Base-by-base conservation (phyloP, 2,797 vertebrate genomes). In the Enteromius unitaeniatus region DNA sequence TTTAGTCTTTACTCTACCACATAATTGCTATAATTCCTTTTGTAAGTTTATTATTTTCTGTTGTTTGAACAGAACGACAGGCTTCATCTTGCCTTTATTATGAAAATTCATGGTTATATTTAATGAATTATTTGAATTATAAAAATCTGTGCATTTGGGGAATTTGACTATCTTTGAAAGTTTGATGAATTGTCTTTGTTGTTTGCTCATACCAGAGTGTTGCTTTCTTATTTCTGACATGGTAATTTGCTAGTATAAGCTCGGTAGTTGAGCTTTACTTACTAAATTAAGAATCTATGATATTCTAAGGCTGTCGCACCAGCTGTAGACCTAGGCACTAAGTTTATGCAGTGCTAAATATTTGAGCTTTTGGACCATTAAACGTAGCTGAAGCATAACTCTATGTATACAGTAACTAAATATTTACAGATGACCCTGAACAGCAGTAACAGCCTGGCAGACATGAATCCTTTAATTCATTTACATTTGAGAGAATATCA, bases 291-390 rank as follows among this genome's bases (percentile, higher is more conserved):
- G 9, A 26, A 5, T 8, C 19, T 34, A 19, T 31, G 47, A 13
- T 73, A 51, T 31, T 31, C 23, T 70, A 49, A 9, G 42, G 7
- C 23, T 47, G 69, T 72, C 47, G 8, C 9, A 51, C 26, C 15
- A 49, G 26, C 40, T 73, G 15, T 51, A 28, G 31, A n/a, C n/a
- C n/a, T 51, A 47, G 17, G 45, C 45, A 19, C 70, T 21, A 21
- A 5, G 69, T 49, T 73, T 73, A 49, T 49, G 8, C 14, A 75
- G 49, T 55, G 53, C 49, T 75, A 37, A 55, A 75, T n/a, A 75
- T 55, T 55, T 23, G 21, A 55, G 73, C 26, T 17, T 58, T 76
- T 76, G 21, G 13, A 55, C 6, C 21, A 23, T 58, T 58, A n/a
- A 40, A 76, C 34, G 9, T 40, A 58, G 53, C 6, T 76, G 21